phyloP scores from a whole-genome alignment of 2,888 invertebrate species.

The Lasioglossum oenotherae region DNA sequence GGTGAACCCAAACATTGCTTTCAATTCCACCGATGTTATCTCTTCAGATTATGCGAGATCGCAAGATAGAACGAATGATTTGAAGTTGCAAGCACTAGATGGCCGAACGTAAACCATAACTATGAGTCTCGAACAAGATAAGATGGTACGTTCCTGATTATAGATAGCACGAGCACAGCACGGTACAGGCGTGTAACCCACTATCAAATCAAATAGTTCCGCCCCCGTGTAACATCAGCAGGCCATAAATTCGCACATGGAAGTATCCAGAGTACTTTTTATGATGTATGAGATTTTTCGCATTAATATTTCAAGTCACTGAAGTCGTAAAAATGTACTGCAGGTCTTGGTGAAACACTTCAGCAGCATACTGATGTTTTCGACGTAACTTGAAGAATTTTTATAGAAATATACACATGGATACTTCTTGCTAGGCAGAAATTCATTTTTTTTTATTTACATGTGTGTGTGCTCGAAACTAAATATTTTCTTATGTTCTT shows the following conservation, averaged over 20 bases:
- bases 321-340: not conserved
- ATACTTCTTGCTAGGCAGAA: not conserved
- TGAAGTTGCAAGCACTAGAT: not conserved
- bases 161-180: not conserved
- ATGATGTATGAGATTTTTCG: constrained; percentile 7
- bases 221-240: constrained; percentile 10
- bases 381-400: not conserved
- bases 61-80: not conserved
- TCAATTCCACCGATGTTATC: not conserved
- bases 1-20: not conserved
- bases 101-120: not conserved
- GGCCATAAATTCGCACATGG: not conserved
- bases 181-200: not conserved
- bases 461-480: not conserved
- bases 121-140: not conserved
- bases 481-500: not conserved
- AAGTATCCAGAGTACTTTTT: not conserved
- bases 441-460: not conserved
- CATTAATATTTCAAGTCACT: not conserved
- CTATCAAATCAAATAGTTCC: not conserved
- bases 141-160: constrained; percentile 3
- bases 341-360: not conserved
- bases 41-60: not conserved
- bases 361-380: not conserved
- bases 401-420: not conserved